Evolutionary conservation across 23 tunicate species (phyloP).

Genomic region (Halocynthia roretzi): DNA sequence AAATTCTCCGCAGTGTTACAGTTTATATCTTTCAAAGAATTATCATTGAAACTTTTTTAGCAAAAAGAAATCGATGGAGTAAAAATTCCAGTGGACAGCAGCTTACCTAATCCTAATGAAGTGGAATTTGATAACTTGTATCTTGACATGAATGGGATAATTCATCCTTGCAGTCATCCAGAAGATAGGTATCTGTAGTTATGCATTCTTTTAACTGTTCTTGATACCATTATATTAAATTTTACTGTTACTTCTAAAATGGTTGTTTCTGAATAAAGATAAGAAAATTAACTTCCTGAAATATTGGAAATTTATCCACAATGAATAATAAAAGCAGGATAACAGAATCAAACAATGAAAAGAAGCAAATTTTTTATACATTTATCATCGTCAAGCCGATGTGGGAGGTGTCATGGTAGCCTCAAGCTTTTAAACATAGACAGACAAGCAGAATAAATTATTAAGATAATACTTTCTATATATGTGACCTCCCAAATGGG

Average conservation of each 20-base stretch:
- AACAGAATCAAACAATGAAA: not conserved
- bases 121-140: slow-evolving; percentile 95
- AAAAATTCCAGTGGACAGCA: slow-evolving; percentile 79
- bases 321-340: not conserved
- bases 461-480: too few relatives aligned
- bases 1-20: not conserved
- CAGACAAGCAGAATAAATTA: too few relatives aligned
- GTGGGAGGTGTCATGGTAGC: too few relatives aligned
- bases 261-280: not conserved
- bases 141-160: slow-evolving; percentile 98
- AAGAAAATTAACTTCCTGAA: not conserved
- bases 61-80: slow-evolving; percentile 80
- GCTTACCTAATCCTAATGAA: slow-evolving; percentile 89
- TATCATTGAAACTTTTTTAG: slow-evolving; percentile 22
- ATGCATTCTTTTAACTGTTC: not conserved
- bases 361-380: too few relatives aligned
- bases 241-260: not conserved
- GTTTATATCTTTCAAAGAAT: not conserved
- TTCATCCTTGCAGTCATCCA: slow-evolving; percentile 99
- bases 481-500: not conserved
- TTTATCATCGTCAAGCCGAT: too few relatives aligned
- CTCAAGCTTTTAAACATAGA: too few relatives aligned
- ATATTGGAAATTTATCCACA: not conserved
- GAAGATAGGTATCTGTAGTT: slow-evolving; percentile 65
- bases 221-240: not conserved